Percentiles rank a stretch among this genome's conserved stretches.
Evolutionary conservation across 2,797 vertebrate genomes (phyloP).

Genomic region (Acropternis orthonyx): DNA sequence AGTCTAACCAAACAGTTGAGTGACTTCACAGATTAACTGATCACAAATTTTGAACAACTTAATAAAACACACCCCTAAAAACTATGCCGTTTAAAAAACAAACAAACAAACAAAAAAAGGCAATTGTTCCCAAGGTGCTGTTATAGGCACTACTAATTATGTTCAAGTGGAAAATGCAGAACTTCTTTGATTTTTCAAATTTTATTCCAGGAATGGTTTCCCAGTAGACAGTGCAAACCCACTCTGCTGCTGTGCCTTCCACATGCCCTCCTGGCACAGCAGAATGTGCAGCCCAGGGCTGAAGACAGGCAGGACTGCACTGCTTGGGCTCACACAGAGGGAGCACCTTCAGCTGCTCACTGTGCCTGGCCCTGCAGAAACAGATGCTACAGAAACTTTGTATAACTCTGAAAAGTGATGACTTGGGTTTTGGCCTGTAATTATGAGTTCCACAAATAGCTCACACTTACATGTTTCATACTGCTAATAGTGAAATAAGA

Average conservation of each 20-base stretch:
- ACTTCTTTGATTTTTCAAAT: not conserved
- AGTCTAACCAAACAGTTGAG: not conserved
- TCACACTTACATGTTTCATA: not conserved
- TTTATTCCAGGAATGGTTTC: not conserved
- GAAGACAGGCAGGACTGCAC: not conserved
- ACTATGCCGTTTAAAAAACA: fast-evolving
- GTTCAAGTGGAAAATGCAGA: not conserved
- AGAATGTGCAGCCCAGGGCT: not conserved
- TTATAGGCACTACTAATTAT: not conserved
- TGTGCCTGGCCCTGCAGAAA: not conserved
- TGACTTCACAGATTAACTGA: not conserved
- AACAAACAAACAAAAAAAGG: not conserved
- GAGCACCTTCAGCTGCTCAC: not conserved
- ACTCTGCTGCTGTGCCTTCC: not conserved
- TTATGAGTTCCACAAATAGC: not conserved
- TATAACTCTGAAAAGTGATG: not conserved
- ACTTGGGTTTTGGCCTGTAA: not conserved
- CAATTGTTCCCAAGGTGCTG: not conserved
- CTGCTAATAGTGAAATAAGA: not conserved
- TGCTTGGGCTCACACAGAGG: not conserved
- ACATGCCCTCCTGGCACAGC: fast-evolving
- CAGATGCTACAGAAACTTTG: not conserved
- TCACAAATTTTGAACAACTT: not conserved
- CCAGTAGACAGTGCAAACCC: not conserved
- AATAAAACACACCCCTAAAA: not conserved